These are phyloP conservation scores for Callithrix jacchus DNA, from an alignment of 2,113 vertebrate genomes.

Conservation along the genomic window DNA sequence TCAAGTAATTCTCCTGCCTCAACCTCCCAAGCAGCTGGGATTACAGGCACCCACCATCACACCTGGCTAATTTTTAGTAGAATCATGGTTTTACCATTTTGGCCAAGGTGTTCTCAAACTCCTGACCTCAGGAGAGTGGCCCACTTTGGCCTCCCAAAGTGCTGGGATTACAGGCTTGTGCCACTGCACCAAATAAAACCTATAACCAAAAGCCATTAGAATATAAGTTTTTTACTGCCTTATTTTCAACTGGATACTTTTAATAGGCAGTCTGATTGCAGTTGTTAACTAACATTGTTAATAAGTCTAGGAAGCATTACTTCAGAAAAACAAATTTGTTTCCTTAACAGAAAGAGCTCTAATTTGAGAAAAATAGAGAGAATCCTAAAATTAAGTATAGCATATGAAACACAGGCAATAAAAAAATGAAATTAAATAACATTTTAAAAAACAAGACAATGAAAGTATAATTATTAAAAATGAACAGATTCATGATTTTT, in stretches of 20 bases:
- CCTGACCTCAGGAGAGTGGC: too few species aligned
- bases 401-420: background rate
- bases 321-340: background rate
- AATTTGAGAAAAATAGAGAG: background rate
- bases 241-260: background rate
- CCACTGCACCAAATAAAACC: too few species aligned
- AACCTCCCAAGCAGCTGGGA: too few species aligned
- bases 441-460: background rate
- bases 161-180: too few species aligned
- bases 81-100: too few species aligned
- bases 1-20: too few species aligned
- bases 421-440: background rate
- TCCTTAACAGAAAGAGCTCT: background rate
- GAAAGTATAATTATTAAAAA: background rate
- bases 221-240: background rate
- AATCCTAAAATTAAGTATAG: background rate
- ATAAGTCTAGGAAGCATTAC: background rate
- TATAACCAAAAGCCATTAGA: background rate
- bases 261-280: background rate
- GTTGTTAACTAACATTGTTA: background rate
- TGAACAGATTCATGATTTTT: background rate
- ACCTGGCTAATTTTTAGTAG: too few species aligned
- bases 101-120: too few species aligned
- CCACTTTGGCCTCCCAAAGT: too few species aligned
- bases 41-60: too few species aligned